Evolutionary conservation across 2,888 invertebrate species (phyloP).

Genomic region (Caenorhabditis zanzibari): DNA sequence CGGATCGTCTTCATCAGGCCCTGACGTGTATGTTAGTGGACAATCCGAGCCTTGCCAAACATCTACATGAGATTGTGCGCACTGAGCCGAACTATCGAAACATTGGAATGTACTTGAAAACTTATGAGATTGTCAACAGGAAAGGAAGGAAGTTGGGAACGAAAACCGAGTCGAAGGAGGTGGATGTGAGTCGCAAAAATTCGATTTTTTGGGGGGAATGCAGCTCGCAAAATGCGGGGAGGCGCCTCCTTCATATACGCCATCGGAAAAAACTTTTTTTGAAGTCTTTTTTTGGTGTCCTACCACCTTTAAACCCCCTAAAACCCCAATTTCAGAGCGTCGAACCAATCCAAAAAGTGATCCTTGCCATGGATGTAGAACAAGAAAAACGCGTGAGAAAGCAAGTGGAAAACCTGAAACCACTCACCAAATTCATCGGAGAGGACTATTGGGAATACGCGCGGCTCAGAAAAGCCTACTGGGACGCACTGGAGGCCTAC

Average conservation of each 20-base stretch:
- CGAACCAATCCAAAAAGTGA: conserved; percentile 23
- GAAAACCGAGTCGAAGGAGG: conserved; percentile 4
- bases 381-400: conserved; percentile 35
- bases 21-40: conserved; percentile 50
- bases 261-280: too few relatives aligned
- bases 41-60: conserved; percentile 17
- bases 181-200: neutral
- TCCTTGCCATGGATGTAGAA: conserved; percentile 10
- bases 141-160: conserved; percentile 48
- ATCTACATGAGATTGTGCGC: neutral
- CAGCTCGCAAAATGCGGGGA: too few relatives aligned
- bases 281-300: too few relatives aligned
- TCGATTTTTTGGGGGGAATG: too few relatives aligned
- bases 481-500: conserved; percentile 44
- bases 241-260: too few relatives aligned
- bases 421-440: conserved; percentile 55
- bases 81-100: conserved; percentile 29
- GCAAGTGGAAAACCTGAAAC: conserved; percentile 48
- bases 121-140: conserved; percentile 34
- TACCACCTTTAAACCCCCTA: too few relatives aligned
- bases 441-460: conserved; percentile 63
- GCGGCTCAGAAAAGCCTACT: conserved; percentile 46
- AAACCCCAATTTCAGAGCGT: conserved; percentile 43
- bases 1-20: conserved; percentile 49
- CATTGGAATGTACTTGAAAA: conserved; percentile 24